Evolutionary conservation across 2,797 vertebrate species (phyloP), one percentile per base, ranked within the genome.

Genomic region (Eulemur rubriventer): DNA sequence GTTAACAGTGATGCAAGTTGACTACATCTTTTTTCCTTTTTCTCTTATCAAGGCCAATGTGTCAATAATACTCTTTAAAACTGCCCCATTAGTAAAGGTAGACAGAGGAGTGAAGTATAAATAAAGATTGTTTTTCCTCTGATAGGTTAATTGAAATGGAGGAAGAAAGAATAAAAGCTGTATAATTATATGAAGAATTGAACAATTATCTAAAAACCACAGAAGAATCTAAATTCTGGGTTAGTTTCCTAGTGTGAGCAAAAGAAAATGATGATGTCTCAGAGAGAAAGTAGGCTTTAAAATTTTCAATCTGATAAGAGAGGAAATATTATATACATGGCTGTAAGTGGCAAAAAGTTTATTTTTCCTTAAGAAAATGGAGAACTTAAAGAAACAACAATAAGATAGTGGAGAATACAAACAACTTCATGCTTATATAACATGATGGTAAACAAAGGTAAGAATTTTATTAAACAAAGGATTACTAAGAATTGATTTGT

Each of bases 1-100:
- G 48, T 70, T 88, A 17, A 17, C 2, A 59, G 0, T 17, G 13
- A 67, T 79, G 55, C 5, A 20, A 16, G 6, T 18, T 72, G 26
- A 70, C 18, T 72, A 0, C 65, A 48, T 57, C 3, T 59, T 24
- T 61, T 57, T 81, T 18, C 24, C 13, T 16, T n/a, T 86, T 67
- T 38, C 41, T 83, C 30, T 63, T 82, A 57, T 85, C 16, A 87
- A 88, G 24, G 13, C 22, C 52, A 79, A 11, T 76, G 12, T 65
- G n/a, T 70, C 95, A 52, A 84, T 95, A 20, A 48, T 84, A 14
- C 2, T 89, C 6, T 59, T 52, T 93, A 61, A 83, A 95, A 67
- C 30, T 52, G 9, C 1, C 6, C 22, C 38, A 55, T 41, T 57
- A 83, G 48, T 61, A 55, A 9, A 81, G 75, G 16, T 38, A 7